Conservation (phyloP, 2,888 invertebrate genomes). For the Galerucella nymphaeae region DNA sequence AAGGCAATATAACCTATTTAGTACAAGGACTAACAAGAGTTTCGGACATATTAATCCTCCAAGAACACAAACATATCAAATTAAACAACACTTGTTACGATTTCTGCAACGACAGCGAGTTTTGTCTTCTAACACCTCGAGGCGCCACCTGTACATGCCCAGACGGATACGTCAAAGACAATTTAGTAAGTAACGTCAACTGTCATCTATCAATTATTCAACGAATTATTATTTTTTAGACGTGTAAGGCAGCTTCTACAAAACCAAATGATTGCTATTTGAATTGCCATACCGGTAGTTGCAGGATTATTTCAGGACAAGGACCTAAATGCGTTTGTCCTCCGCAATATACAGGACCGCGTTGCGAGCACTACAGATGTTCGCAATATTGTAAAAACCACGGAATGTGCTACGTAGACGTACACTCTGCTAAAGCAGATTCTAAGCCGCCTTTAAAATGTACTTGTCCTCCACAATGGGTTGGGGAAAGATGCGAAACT, state of each 20-base stretch:
- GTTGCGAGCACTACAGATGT: conserved; percentile 77
- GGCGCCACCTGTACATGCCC: conserved; percentile 62
- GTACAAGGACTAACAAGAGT: conserved; percentile 69
- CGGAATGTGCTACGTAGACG: conserved; percentile 68
- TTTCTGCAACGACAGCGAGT: conserved; percentile 73
- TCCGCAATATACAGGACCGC: conserved; percentile 72
- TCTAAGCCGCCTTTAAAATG: conserved; percentile 64
- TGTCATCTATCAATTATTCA: too few species aligned
- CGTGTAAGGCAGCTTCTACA: conserved; percentile 56
- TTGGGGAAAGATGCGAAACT: conserved; percentile 74
- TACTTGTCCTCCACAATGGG: conserved; percentile 73
- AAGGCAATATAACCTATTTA: conserved; percentile 69
- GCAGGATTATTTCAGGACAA: conserved; percentile 66
- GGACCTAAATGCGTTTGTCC: conserved; percentile 75
- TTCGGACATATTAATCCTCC: conserved; percentile 75
- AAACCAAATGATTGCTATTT: conserved; percentile 65
- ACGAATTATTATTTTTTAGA: conserved; percentile 60
- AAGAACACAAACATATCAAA: conserved; percentile 72
- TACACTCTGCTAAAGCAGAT: conserved; percentile 51
- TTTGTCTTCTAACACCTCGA: conserved; percentile 66
- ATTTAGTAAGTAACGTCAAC: conserved; percentile 54
- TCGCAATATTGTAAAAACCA: conserved; percentile 76
- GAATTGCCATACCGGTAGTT: conserved; percentile 72
- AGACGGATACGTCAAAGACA: conserved; percentile 61
- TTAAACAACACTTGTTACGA: conserved; percentile 71